phyloP scores from a whole-genome alignment of 2,113 vertebrate genomes.

The Hemichromis elongatus region DNA sequence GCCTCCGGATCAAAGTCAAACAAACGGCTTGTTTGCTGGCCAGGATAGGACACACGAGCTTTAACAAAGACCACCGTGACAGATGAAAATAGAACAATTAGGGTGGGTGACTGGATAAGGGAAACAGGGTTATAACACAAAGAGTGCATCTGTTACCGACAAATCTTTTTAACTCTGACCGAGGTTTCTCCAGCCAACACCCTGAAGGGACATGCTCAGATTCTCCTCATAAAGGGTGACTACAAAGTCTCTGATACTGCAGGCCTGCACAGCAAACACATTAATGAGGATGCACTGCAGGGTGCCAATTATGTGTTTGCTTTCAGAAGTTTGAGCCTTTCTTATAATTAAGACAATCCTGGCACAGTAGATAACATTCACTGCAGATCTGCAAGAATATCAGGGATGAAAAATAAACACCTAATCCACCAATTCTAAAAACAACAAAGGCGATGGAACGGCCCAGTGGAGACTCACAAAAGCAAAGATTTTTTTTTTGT shows the following conservation, averaged over 20 bases:
- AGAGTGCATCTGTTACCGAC: not conserved
- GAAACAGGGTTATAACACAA: not conserved
- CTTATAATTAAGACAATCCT: constrained; percentile 16
- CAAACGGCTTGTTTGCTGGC: not conserved
- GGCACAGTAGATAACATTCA: not conserved
- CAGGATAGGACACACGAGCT: not conserved
- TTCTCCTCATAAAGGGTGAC: not conserved
- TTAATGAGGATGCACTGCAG: constrained; percentile 22
- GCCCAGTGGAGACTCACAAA: constrained; percentile 17
- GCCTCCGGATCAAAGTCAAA: not conserved
- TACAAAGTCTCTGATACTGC: not conserved
- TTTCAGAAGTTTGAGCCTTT: constrained; percentile 15
- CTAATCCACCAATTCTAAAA: not conserved
- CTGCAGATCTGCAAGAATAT: not conserved
- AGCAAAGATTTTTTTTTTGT: not conserved
- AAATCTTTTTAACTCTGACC: constrained; percentile 12
- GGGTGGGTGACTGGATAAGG: not conserved
- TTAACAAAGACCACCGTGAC: not conserved
- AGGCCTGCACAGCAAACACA: not conserved
- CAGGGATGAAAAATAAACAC: not conserved
- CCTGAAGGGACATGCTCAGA: not conserved
- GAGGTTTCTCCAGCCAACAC: not conserved
- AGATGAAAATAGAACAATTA: not conserved
- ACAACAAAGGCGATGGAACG: constrained; percentile 15
- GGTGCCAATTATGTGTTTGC: constrained; percentile 32